These are phyloP conservation scores for Forbesichthys agassizii DNA, from an alignment of 2,113 vertebrate species.

Conservation along the genomic window DNA sequence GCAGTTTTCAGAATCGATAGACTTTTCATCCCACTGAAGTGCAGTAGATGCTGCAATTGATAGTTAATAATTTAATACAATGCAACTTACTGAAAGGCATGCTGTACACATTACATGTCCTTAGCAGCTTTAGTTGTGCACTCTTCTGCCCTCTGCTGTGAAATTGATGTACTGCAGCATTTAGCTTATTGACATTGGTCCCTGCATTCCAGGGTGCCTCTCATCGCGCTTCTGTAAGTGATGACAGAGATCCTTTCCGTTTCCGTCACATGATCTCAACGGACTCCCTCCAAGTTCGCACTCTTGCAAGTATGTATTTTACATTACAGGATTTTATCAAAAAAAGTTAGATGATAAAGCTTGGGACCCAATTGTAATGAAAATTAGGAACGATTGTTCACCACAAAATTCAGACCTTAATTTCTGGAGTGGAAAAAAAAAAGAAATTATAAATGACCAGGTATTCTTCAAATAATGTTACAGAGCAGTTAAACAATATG, in stretches of 20 bases:
- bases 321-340: not conserved
- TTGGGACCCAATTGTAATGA: too few species aligned
- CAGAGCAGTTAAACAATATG: too few species aligned
- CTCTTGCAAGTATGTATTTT: constrained; percentile 77
- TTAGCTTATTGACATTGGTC: not conserved
- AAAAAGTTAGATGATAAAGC: too few species aligned
- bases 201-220: constrained; percentile 80
- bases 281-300: constrained; percentile 89
- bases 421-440: too few species aligned
- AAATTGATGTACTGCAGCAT: constrained; percentile 24
- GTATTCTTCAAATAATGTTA: too few species aligned
- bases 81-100: too few species aligned
- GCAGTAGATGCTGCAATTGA: not conserved
- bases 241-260: constrained; percentile 91
- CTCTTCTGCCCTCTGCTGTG: constrained; percentile 50
- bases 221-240: constrained; percentile 84
- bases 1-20: not conserved
- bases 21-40: too few species aligned
- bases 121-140: not conserved
- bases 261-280: constrained; percentile 97
- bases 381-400: too few species aligned
- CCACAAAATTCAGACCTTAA: too few species aligned
- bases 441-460: too few species aligned
- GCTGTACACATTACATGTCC: not conserved
- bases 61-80: not conserved